phyloP scores from a whole-genome alignment of 2,888 invertebrate species.

The Hesperia comma region DNA sequence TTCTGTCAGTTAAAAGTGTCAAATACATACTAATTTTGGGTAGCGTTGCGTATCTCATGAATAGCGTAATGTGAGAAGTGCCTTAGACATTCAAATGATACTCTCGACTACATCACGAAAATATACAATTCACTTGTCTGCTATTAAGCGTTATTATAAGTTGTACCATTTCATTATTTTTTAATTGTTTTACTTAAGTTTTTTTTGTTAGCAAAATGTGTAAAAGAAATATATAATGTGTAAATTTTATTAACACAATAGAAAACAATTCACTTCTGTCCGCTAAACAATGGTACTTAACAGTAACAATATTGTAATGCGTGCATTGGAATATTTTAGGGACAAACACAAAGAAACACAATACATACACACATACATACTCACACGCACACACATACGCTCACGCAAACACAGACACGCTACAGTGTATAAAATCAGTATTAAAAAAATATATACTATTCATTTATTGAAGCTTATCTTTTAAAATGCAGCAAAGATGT shows the following conservation, averaged over 20 bases:
- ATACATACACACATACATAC: neutral
- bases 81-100: too few species aligned
- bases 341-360: neutral
- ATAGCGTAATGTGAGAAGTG: too few species aligned
- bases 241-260: neutral
- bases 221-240: slow-evolving; percentile 4
- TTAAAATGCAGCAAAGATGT: too few species aligned
- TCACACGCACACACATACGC: too few species aligned
- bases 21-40: too few species aligned
- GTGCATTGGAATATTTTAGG: neutral
- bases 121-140: slow-evolving; percentile 25
- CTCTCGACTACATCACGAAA: neutral
- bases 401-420: neutral
- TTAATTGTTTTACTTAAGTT: slow-evolving; percentile 21
- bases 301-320: neutral
- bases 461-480: too few species aligned
- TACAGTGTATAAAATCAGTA: neutral
- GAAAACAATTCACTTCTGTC: neutral
- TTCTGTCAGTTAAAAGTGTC: too few species aligned
- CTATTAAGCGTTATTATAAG: slow-evolving; percentile 23
- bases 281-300: slow-evolving; percentile 2
- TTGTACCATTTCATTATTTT: slow-evolving; percentile 15
- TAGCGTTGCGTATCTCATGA: too few species aligned
- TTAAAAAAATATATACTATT: too few species aligned
- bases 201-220: slow-evolving; percentile 9